Percentiles rank a stretch among this genome's conserved stretches.
These are phyloP conservation scores for Pitta sordida DNA, from an alignment of 2,113 vertebrate species.

Conservation along the genomic window DNA sequence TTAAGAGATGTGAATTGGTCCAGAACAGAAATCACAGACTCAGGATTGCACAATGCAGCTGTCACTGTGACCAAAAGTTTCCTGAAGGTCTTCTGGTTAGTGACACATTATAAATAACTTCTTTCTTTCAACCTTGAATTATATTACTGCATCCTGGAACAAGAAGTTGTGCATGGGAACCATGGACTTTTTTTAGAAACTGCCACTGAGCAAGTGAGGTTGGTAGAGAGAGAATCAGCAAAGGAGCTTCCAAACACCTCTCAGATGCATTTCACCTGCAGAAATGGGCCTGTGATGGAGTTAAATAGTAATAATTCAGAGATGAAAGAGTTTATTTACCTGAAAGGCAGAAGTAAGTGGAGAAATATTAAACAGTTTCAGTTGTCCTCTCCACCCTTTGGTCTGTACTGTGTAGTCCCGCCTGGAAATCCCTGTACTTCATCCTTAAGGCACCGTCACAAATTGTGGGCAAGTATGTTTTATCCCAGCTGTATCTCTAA, in stretches of 20 bases:
- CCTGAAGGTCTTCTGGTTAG: neutral
- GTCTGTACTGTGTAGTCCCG: neutral
- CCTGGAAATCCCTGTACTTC: neutral
- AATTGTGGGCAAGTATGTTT: neutral
- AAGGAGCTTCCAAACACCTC: neutral
- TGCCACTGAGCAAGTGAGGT: neutral
- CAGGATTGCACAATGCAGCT: neutral
- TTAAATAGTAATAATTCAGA: neutral
- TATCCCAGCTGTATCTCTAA: neutral
- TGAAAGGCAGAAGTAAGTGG: neutral
- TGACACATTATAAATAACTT: neutral
- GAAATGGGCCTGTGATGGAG: neutral
- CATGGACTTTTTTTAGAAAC: neutral
- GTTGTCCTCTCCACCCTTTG: neutral
- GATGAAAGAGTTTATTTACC: neutral
- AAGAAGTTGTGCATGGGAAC: neutral
- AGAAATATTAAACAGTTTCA: neutral
- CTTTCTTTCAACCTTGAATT: neutral
- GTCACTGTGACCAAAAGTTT: neutral
- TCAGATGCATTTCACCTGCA: neutral
- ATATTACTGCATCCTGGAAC: neutral
- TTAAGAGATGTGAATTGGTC: neutral
- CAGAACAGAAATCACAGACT: constrained; percentile 6
- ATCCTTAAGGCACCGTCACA: neutral
- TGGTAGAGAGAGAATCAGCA: neutral